Base-by-base conservation (phyloP, 92 coral and sea anemone genomes). In the Galaxea fascicularis region DNA sequence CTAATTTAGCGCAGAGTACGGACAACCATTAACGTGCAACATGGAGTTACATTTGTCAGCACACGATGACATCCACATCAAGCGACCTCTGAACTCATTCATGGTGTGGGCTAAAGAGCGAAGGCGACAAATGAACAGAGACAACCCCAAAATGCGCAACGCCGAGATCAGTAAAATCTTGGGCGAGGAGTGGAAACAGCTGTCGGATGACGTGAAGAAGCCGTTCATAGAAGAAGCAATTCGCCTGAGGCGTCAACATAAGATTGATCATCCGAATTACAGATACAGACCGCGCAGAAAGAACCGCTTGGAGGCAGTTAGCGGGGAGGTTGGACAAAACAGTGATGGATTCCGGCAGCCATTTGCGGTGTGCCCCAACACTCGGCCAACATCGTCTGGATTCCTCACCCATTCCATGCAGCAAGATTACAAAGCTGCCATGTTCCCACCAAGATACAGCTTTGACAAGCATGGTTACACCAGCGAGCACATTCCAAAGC, bases 41-140 rank as follows among this genome's bases (percentile, higher is more conserved):
- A 79, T 78, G 71, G 80, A 71, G 52, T 12, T 73, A 0, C 77
- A 83, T 73, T 57, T 86, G 45, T 25, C 85, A 16, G 52, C 77
- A 18, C 83, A 73, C 47, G 87, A 90, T 21, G 93, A 86, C 29
- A 65, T 71, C 16, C 98, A 92, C 76, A 92, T 94, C 91, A 94
- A 94, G 88, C 77, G 98, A 15, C 98, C 98, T 8, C 90, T 94
- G 11, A 94, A 94, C 69, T 94, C 98, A 56, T 94, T 94, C 75
- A 94, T 94, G 98, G 98, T 94, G 0, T 94, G 98, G 98, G 98
- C 98, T 7, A 94, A 94, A 66, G 98, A 90, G 51, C 82, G 89
- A 70, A 80, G 98, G 25, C 75, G 98, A 1, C 71, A 77, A 17
- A 94, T 94, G 95, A 94, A 94, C 88, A 71, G 95, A 30, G 85